phyloP scores from a whole-genome alignment of 2,888 invertebrate species.

The Cephus sareptanus region DNA sequence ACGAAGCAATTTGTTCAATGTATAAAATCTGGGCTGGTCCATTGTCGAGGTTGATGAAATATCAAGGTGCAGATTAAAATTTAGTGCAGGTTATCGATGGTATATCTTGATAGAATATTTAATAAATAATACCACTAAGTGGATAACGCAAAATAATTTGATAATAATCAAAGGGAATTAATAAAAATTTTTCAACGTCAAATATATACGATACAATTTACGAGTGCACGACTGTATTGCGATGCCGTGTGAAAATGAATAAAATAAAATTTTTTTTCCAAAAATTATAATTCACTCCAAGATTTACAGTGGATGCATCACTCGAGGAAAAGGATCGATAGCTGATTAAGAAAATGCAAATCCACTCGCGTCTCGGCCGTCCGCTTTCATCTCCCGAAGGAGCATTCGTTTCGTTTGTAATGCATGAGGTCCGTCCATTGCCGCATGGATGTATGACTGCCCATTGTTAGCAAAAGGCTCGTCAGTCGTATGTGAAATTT shows the following conservation, averaged over 20 bases:
- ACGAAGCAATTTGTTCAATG: not conserved
- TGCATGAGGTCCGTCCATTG: constrained; percentile 37
- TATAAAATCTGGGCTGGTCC: not conserved
- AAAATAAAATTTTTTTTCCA: not conserved
- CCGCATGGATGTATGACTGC: constrained; percentile 43
- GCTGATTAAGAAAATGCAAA: constrained; percentile 38
- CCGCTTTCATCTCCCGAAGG: not conserved
- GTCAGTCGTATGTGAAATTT: constrained; percentile 40
- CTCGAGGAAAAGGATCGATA: constrained; percentile 20
- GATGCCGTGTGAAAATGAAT: no score
- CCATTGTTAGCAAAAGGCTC: constrained; percentile 39
- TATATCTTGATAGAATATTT: no score
- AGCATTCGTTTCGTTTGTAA: constrained; percentile 34
- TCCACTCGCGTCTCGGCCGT: constrained; percentile 9
- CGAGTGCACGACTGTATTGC: no score
- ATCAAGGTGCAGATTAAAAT: not conserved
- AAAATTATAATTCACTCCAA: not conserved
- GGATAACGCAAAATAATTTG: no score
- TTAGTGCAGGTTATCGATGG: not conserved
- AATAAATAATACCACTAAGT: no score
- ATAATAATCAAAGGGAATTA: no score
- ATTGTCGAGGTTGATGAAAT: not conserved
- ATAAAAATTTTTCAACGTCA: no score
- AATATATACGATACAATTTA: no score
- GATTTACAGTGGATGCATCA: not conserved